Percentiles rank a stretch among this genome's conserved stretches.
These are phyloP conservation scores for Lophius piscatorius DNA, from an alignment of 2,113 vertebrate genomes.

Conservation along the genomic window DNA sequence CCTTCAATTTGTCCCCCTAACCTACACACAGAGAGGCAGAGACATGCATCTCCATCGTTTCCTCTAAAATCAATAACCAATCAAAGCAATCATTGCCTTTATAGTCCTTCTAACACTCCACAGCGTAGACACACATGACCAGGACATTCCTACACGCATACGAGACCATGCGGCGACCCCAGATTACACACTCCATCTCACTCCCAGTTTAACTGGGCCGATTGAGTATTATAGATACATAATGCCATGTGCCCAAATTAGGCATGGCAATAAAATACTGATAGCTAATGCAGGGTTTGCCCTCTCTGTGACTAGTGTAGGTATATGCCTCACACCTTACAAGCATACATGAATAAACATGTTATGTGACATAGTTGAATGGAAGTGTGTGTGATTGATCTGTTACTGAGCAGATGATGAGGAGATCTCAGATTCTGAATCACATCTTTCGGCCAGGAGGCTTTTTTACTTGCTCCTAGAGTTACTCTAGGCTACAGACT, in stretches of 20 bases:
- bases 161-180: constrained; percentile 39
- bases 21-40: constrained; percentile 18
- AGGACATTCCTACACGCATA: constrained; percentile 10
- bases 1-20: constrained; percentile 42
- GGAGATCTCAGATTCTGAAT: constrained; percentile 68
- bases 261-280: constrained; percentile 80
- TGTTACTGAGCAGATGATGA: constrained; percentile 72
- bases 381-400: constrained; percentile 67
- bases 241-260: constrained; percentile 79
- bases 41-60: constrained; percentile 39
- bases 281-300: constrained; percentile 75
- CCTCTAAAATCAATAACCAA: constrained; percentile 76
- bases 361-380: constrained; percentile 79
- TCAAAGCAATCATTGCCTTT: constrained; percentile 78
- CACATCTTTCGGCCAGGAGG: constrained; percentile 73
- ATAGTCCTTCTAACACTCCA: constrained; percentile 65
- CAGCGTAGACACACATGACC: constrained; percentile 27
- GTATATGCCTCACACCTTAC: constrained; percentile 59
- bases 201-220: constrained; percentile 67
- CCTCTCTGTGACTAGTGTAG: constrained; percentile 41
- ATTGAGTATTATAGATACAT: constrained; percentile 74
- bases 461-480: constrained; percentile 74
- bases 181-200: constrained; percentile 73
- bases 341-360: constrained; percentile 82
- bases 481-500: constrained; percentile 66